Evolutionary conservation across 2,113 vertebrate genomes (phyloP).

Genomic region (Tyrannus savana): DNA sequence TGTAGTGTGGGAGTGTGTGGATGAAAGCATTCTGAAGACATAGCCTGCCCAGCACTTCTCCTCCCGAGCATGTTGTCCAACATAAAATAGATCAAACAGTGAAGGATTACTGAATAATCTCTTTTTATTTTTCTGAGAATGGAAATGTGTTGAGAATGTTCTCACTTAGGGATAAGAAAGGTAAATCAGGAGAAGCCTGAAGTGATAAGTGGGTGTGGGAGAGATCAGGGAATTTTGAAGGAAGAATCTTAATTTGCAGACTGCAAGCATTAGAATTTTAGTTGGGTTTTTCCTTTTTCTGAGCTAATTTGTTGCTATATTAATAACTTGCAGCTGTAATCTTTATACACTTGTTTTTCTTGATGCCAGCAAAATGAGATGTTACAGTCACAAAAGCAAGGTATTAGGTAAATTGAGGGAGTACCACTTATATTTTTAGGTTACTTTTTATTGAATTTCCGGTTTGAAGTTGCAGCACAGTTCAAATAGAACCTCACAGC

Average conservation of each 20-base stretch:
- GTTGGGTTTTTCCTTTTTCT: rapidly evolving
- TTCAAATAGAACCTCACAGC: background rate
- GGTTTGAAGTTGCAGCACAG: background rate
- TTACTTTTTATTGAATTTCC: background rate
- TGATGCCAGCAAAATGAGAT: background rate
- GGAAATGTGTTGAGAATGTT: background rate
- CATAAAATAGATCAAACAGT: background rate
- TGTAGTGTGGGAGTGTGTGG: background rate
- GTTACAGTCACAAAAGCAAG: background rate
- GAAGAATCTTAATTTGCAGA: background rate
- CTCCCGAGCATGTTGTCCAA: background rate
- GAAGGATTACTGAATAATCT: background rate
- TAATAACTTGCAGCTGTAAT: background rate
- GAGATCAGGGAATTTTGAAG: background rate
- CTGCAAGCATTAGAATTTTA: background rate
- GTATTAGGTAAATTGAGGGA: background rate
- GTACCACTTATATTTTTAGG: background rate
- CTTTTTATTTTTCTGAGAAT: background rate
- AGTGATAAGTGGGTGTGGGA: background rate
- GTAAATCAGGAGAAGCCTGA: background rate
- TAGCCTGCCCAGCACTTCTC: background rate
- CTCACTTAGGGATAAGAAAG: background rate
- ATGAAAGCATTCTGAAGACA: background rate
- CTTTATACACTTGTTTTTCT: background rate
- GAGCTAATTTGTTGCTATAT: background rate